Conservation (phyloP, 1,140 invertebrate genomes). For the Aphis craccivora region DNA sequence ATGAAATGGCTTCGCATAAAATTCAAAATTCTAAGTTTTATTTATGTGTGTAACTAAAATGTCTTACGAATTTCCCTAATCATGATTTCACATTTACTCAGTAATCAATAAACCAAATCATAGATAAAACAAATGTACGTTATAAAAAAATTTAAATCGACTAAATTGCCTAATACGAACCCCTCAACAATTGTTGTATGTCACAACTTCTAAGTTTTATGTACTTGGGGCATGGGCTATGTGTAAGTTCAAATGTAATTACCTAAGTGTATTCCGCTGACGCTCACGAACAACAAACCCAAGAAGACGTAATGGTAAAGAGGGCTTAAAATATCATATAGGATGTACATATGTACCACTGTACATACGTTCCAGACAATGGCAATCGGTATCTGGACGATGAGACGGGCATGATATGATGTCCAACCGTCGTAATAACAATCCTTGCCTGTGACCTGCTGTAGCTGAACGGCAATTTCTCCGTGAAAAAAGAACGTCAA, state of each 20-base stretch:
- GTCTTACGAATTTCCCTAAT: background rate
- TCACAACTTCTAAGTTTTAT: background rate
- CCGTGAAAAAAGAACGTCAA: background rate
- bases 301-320: background rate
- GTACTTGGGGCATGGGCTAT: too few species aligned
- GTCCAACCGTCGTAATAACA: background rate
- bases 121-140: background rate
- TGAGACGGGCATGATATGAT: background rate
- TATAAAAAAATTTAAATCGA: too few species aligned
- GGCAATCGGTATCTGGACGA: background rate
- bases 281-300: background rate
- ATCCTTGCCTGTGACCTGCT: too few species aligned
- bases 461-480: background rate
- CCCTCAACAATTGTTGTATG: background rate
- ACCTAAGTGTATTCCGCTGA: constrained; percentile 33
- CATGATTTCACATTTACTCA: background rate
- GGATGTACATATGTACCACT: background rate
- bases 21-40: too few species aligned
- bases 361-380: background rate
- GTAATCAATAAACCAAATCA: background rate
- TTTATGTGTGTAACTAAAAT: background rate
- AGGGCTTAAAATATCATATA: background rate
- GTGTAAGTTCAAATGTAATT: background rate
- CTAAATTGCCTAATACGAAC: background rate
- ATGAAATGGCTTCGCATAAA: too few species aligned